Percentiles rank a stretch among this genome's conserved stretches.
phyloP scores from a whole-genome alignment of 1,140 invertebrate species.

The Musca domestica region DNA sequence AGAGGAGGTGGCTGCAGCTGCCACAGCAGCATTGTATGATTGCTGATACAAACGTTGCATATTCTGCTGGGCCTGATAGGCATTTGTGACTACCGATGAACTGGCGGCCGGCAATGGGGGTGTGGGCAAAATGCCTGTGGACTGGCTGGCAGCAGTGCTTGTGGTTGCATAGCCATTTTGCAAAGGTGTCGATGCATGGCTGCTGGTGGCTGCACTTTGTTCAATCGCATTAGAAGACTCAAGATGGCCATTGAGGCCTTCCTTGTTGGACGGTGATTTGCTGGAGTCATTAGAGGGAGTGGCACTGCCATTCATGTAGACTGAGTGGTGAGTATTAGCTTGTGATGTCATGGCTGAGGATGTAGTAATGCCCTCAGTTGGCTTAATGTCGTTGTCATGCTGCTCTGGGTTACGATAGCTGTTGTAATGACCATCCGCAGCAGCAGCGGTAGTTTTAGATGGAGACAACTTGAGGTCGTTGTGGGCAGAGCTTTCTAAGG shows the following conservation, averaged over 20 bases:
- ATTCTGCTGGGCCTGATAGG: slow-evolving; percentile 33
- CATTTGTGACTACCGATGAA: slow-evolving; percentile 28
- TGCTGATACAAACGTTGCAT: slow-evolving; percentile 37
- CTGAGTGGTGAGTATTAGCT: too few relatives aligned
- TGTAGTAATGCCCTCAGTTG: slow-evolving; percentile 9
- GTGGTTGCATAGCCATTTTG: slow-evolving; percentile 10
- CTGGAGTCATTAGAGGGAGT: too few relatives aligned
- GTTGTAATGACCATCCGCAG: background rate
- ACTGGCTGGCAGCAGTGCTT: background rate
- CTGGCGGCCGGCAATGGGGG: slow-evolving; percentile 36
- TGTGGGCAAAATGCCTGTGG: slow-evolving; percentile 51
- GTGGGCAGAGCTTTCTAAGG: too few relatives aligned
- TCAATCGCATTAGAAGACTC: too few relatives aligned
- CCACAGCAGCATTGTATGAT: slow-evolving; percentile 44
- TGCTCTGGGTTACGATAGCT: slow-evolving; percentile 25
- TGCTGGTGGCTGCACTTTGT: background rate
- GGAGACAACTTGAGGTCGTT: too few relatives aligned
- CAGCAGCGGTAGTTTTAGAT: background rate
- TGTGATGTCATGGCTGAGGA: background rate
- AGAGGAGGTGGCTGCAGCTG: slow-evolving; percentile 35
- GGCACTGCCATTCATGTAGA: too few relatives aligned
- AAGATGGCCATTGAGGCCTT: too few relatives aligned
- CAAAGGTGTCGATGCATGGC: background rate
- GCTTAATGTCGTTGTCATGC: background rate
- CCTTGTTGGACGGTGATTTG: too few relatives aligned